Evolutionary conservation across 2,797 vertebrate species (phyloP).

Genomic region (Yasuhikotakia modesta): DNA sequence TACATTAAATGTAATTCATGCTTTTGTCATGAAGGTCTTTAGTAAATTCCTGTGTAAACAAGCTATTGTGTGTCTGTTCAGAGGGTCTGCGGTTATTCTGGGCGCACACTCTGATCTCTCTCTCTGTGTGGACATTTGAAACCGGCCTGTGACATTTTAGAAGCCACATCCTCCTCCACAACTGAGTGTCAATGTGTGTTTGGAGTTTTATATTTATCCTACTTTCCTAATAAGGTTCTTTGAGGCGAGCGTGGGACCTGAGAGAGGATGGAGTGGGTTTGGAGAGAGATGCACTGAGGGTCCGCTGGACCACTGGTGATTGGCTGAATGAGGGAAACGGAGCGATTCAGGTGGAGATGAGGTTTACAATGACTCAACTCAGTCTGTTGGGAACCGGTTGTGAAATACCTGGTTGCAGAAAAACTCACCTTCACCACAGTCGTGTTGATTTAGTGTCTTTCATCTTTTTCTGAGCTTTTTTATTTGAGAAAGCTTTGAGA

Average conservation of each 20-base stretch:
- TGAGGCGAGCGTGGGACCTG: conserved; percentile 53
- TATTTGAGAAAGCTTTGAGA: too few relatives aligned
- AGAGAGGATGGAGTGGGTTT: conserved; percentile 9
- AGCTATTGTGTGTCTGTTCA: conserved; percentile 26
- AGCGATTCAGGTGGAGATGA: too few relatives aligned
- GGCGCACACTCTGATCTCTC: neutral
- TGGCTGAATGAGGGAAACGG: conserved; percentile 11
- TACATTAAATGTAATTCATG: neutral
- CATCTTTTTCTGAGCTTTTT: too few relatives aligned
- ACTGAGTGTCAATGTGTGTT: conserved; percentile 41
- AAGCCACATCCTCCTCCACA: conserved; percentile 34
- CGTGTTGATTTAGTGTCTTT: too few relatives aligned
- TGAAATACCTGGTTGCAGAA: too few relatives aligned
- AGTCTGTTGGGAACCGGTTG: too few relatives aligned
- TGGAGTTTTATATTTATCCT: conserved; percentile 69
- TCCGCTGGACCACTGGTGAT: conserved; percentile 37
- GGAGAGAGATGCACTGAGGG: conserved; percentile 1
- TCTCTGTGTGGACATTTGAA: conserved; percentile 45
- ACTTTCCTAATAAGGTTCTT: conserved; percentile 70
- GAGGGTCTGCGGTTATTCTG: conserved; percentile 10
- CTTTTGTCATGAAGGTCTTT: too few relatives aligned
- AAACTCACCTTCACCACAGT: too few relatives aligned
- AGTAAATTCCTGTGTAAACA: conserved; percentile 19
- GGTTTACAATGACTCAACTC: too few relatives aligned
- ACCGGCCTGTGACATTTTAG: conserved; percentile 51